Percentiles rank a stretch among this genome's conserved stretches.
phyloP scores from a whole-genome alignment of 2,113 vertebrate genomes.

The Oreotrochilus melanogaster region DNA sequence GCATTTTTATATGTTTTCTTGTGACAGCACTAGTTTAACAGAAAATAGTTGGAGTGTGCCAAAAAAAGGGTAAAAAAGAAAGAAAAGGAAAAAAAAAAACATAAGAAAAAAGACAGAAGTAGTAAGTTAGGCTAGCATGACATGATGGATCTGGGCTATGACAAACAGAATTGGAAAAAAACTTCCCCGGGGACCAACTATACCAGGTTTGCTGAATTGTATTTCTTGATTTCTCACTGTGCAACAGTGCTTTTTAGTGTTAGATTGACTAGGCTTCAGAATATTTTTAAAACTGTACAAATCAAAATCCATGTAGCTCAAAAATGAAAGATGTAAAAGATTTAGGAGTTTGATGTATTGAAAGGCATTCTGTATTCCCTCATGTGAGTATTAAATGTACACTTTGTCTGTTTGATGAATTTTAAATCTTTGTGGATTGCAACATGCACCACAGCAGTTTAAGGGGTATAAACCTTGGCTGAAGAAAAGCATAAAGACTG shows the following conservation, averaged over 20 bases:
- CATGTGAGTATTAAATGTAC: conserved; percentile 85
- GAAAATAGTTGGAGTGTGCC: conserved; percentile 91
- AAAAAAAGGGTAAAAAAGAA: conserved; percentile 68
- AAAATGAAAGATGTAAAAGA: conserved; percentile 88
- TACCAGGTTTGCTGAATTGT: conserved; percentile 86
- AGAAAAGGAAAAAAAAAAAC: conserved; percentile 55
- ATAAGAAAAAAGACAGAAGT: conserved; percentile 71
- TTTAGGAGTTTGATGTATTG: conserved; percentile 86
- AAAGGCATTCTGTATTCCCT: conserved; percentile 85
- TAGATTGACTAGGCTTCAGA: conserved; percentile 87
- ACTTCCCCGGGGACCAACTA: conserved; percentile 86
- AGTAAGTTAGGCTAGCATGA: conserved; percentile 88
- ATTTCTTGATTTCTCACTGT: conserved; percentile 88
- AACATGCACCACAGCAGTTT: conserved; percentile 59
- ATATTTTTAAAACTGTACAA: conserved; percentile 88
- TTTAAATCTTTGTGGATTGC: conserved; percentile 79
- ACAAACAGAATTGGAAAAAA: conserved; percentile 93
- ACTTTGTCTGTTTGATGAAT: conserved; percentile 85
- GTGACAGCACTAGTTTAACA: conserved; percentile 91
- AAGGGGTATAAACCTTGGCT: conserved; percentile 49
- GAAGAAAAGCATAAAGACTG: conserved; percentile 37
- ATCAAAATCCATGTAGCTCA: conserved; percentile 88
- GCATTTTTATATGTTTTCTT: conserved; percentile 90
- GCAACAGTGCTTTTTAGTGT: conserved; percentile 87
- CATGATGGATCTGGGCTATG: conserved; percentile 92